phyloP scores from a whole-genome alignment of 2,113 vertebrate species.

The Centropristis striata region DNA sequence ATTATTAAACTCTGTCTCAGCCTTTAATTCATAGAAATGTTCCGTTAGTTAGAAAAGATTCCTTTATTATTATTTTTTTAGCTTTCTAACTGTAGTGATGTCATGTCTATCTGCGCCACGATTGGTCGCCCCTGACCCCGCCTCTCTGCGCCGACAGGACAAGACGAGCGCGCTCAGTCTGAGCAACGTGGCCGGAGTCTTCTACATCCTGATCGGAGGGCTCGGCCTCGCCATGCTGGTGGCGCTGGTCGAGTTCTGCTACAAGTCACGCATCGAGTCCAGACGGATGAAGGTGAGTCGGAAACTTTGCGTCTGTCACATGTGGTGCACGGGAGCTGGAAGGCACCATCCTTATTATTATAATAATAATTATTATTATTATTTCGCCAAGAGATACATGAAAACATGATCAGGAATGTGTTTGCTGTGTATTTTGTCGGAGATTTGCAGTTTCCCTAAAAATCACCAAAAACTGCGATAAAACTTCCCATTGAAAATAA shows the following conservation, averaged over 20 bases:
- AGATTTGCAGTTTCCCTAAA: no score
- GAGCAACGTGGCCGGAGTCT: conserved; percentile 98
- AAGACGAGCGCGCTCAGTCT: conserved; percentile 98
- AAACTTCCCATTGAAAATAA: no score
- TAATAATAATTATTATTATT: no score
- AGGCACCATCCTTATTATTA: no score
- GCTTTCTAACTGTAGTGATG: background rate
- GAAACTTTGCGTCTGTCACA: no score
- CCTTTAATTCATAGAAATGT: background rate
- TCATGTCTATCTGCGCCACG: background rate
- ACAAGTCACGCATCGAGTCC: conserved; percentile 98
- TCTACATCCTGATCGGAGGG: conserved; percentile 99
- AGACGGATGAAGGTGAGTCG: conserved; percentile 96
- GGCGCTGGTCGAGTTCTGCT: conserved; percentile 99
- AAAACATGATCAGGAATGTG: no score
- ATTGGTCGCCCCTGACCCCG: conserved; percentile 51
- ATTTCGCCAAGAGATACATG: no score
- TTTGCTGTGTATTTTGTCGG: no score
- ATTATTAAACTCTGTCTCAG: background rate
- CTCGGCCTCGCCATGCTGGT: conserved; percentile 98
- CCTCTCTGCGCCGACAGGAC: conserved; percentile 88
- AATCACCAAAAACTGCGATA: no score
- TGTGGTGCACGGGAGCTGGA: no score
- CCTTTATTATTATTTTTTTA: background rate
- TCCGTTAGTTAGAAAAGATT: background rate